These are phyloP conservation scores for Nymphalis polychloros DNA, from an alignment of 2,888 invertebrate genomes.

Conservation along the genomic window DNA sequence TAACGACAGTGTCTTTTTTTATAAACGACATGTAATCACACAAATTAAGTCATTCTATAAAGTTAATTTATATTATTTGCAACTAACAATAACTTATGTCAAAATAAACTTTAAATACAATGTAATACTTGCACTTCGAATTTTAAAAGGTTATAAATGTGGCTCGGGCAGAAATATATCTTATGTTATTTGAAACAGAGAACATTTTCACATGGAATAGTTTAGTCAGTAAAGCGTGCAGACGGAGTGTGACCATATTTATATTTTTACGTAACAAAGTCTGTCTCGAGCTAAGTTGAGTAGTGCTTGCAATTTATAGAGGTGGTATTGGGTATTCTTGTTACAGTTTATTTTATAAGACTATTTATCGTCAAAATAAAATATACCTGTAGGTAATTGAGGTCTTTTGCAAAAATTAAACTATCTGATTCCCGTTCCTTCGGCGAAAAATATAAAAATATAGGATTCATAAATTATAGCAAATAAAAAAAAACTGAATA, in stretches of 20 bases:
- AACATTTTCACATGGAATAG: background rate
- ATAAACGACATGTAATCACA: background rate
- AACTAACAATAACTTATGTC: slow-evolving; percentile 3
- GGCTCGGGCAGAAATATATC: background rate
- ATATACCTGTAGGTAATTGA: background rate
- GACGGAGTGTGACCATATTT: slow-evolving; percentile 23
- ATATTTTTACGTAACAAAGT: slow-evolving; percentile 23
- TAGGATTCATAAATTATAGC: background rate
- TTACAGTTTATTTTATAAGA: background rate
- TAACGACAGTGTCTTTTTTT: slow-evolving; percentile 30
- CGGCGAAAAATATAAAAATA: background rate
- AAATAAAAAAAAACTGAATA: background rate
- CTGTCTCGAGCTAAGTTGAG: slow-evolving; percentile 10
- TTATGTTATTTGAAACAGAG: background rate
- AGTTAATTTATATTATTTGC: background rate
- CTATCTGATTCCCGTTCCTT: background rate
- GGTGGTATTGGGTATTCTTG: background rate
- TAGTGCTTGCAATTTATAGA: slow-evolving; percentile 16
- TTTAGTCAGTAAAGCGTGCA: slow-evolving; percentile 14
- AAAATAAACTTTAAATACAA: slow-evolving; percentile 10
- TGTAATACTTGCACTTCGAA: slow-evolving; percentile 1
- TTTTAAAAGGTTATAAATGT: background rate
- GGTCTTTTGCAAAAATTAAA: background rate
- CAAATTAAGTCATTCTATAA: background rate
- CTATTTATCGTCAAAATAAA: background rate